Evolutionary conservation across 2,113 vertebrate genomes (phyloP).

Genomic region (Forbesichthys papilliferus): DNA sequence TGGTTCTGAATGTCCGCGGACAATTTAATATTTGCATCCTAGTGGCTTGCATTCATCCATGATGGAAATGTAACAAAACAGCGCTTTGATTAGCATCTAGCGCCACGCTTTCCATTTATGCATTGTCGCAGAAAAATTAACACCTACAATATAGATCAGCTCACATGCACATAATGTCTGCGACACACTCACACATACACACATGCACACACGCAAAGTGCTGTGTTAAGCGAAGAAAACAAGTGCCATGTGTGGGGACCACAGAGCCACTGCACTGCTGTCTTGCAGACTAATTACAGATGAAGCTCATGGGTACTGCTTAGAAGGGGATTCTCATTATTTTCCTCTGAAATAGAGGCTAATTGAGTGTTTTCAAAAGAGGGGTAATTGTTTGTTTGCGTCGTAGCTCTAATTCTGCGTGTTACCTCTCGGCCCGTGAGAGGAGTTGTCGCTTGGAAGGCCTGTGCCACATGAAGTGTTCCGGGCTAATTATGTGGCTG

Average conservation of each 20-base stretch:
- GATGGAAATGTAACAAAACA: conserved; percentile 50
- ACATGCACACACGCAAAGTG: neutral
- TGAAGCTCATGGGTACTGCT: conserved; percentile 43
- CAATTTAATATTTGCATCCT: no score
- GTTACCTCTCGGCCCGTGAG: conserved; percentile 26
- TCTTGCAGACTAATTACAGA: conserved; percentile 58
- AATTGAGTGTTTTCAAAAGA: conserved; percentile 67
- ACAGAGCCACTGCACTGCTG: conserved; percentile 32
- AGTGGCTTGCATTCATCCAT: conserved; percentile 11
- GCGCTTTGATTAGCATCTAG: conserved; percentile 46
- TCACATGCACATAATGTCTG: neutral
- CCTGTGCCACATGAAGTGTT: conserved; percentile 10
- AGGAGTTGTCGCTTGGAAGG: conserved; percentile 34
- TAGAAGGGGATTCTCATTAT: conserved; percentile 54
- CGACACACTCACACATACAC: neutral
- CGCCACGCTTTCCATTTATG: conserved; percentile 9
- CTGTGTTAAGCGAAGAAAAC: conserved; percentile 25
- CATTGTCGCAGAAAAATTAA: conserved; percentile 23
- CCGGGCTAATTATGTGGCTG: conserved; percentile 42
- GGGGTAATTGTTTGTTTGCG: conserved; percentile 68
- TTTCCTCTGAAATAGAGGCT: conserved; percentile 53
- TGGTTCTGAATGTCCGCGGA: no score
- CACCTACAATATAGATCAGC: neutral
- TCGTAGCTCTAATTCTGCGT: conserved; percentile 42
- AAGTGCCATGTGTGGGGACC: conserved; percentile 23